phyloP scores from a whole-genome alignment of 2,113 vertebrate species.

The Bubo bubo region DNA sequence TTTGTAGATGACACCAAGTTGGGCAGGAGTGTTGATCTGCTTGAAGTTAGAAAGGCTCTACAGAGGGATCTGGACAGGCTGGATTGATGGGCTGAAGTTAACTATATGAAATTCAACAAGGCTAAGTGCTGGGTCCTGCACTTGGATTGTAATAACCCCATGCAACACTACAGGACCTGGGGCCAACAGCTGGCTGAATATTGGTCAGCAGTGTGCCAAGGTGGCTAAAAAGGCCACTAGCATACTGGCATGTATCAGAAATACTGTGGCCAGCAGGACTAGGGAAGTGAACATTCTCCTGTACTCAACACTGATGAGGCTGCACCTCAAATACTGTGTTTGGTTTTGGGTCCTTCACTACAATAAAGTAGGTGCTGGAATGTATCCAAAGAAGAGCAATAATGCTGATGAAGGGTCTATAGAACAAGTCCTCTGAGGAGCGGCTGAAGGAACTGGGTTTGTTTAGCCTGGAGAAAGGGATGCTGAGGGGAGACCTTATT shows the following conservation, averaged over 20 bases:
- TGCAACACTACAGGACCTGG: not conserved
- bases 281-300: no score
- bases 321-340: not conserved
- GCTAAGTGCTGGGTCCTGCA: accelerated
- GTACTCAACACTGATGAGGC: not conserved
- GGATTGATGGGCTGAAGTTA: accelerated
- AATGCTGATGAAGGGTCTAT: not conserved
- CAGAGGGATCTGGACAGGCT: not conserved
- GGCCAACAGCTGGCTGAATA: not conserved
- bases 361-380: not conserved
- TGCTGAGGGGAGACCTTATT: not conserved
- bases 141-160: not conserved
- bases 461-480: not conserved
- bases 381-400: not conserved
- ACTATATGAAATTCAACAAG: not conserved
- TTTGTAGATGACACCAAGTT: not conserved
- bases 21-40: accelerated
- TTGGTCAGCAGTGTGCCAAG: not conserved
- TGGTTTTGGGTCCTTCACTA: not conserved
- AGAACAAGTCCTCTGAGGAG: not conserved
- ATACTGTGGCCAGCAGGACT: no score
- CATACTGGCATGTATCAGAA: no score
- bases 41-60: not conserved
- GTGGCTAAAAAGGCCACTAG: not conserved
- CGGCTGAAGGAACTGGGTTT: not conserved